phyloP scores from a whole-genome alignment of 2,888 invertebrate genomes.

The Myopa tessellatipennis region DNA sequence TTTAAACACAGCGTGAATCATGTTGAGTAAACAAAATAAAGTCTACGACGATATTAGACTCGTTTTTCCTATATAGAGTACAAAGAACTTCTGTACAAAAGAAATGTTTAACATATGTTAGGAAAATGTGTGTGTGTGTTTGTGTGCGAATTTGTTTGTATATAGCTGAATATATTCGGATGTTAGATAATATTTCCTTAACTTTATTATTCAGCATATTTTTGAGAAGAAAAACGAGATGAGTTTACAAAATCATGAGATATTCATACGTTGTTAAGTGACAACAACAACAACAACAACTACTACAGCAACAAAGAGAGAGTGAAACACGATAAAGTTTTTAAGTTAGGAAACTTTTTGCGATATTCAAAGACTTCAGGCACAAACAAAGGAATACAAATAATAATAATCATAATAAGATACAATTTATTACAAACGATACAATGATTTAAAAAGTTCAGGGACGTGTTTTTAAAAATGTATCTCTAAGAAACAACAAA shows the following conservation, averaged over 20 bases:
- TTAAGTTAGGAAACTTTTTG: no score
- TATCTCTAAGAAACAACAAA: no score
- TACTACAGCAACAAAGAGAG: neutral
- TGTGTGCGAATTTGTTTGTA: neutral
- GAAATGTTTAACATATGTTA: neutral
- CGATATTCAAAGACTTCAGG: no score
- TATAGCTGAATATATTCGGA: neutral
- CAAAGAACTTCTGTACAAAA: neutral
- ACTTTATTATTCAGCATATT: neutral
- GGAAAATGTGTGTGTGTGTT: neutral
- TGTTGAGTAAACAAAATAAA: neutral
- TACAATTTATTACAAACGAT: no score
- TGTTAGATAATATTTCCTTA: neutral
- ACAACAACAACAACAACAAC: neutral
- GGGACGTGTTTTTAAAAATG: no score
- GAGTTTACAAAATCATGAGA: neutral
- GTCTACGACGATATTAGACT: neutral
- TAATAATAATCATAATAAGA: no score
- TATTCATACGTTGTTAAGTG: neutral
- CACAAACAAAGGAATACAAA: no score
- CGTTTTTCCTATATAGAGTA: neutral
- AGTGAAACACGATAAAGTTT: neutral
- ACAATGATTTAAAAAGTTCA: no score
- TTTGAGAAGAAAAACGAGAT: neutral
- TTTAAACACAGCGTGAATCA: no score